These are phyloP conservation scores for Eudyptes chrysolophus DNA, from an alignment of 2,113 vertebrate species.

Conservation along the genomic window DNA sequence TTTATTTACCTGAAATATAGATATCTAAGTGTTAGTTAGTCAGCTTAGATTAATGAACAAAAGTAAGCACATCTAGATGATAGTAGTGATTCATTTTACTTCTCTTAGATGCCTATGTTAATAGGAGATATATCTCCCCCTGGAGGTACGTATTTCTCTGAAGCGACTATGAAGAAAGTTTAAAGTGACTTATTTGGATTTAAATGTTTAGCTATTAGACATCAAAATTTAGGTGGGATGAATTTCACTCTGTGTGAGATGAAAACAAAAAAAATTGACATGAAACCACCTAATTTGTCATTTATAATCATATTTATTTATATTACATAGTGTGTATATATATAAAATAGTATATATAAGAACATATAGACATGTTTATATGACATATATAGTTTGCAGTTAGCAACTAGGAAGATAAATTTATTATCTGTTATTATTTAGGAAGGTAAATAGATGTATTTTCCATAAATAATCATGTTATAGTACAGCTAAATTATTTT, in stretches of 20 bases:
- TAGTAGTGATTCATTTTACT: background rate
- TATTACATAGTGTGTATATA: no score
- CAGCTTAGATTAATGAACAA: background rate
- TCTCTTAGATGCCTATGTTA: background rate
- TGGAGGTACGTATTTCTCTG: background rate
- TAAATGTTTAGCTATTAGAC: background rate
- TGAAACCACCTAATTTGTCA: rapidly evolving
- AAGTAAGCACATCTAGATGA: background rate
- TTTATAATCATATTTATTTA: background rate
- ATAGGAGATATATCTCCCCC: background rate
- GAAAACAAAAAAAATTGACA: background rate
- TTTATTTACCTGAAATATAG: background rate
- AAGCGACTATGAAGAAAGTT: background rate
- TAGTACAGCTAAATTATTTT: background rate
- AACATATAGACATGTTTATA: background rate
- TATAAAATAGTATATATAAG: background rate
- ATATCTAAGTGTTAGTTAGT: background rate
- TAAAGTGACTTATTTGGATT: background rate
- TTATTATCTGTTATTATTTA: background rate
- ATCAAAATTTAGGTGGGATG: background rate
- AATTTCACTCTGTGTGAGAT: background rate
- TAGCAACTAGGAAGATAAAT: background rate
- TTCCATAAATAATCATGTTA: background rate
- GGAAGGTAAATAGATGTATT: background rate
- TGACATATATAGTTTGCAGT: background rate